Evolutionary conservation across 2,888 invertebrate genomes (phyloP), one percentile per base, ranked within the genome.

Genomic region (Isotomurus palustris): DNA sequence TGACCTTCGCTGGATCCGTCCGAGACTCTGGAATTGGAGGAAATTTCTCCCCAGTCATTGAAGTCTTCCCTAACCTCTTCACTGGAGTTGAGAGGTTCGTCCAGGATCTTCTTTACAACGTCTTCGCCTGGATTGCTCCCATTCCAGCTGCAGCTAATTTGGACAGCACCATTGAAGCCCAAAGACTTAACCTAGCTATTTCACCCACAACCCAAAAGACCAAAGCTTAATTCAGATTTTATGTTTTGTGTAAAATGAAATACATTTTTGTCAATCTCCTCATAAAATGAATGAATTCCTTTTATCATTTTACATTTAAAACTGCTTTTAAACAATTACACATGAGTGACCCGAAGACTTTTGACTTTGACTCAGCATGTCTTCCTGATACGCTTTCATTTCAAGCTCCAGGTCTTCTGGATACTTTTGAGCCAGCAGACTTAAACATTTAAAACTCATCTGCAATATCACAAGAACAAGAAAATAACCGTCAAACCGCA

Each of bases 11-110:
- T 22, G 48, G 52, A 28, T 49, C 54, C 28, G 50, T 51, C 8
- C 29, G 68, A 22, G 62, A 68, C 6, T 60, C 60, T 10, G 56
- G 60, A 22, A 58, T 68, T 29, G 52, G 58, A 10, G 58, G 58
- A 25, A 66, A 66, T 43, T 43, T 64, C n/a, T 44, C 59, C 5
- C 67, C 67, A 1, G 53, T 60, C n/a, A 38, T 67, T 27, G 55
- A 61, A 36, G 57, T 67, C 56, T 58, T 65, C 44, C 67, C 65
- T 2, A 67, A 67, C 38, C 32, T 67, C 2, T 67, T 67, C 56
- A 50, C 50, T 1, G 67, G 67, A 25, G 57, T 64, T 8, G 67
- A 60, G 45, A 24, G 47, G 8, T 41, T 56, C 4, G 45, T 49
- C 1, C 40, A 38, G n/a, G 57, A 60, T 25, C 40, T 60, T 10